Base-by-base conservation (phyloP, 2,888 invertebrate genomes). In the Lithophane socia region DNA sequence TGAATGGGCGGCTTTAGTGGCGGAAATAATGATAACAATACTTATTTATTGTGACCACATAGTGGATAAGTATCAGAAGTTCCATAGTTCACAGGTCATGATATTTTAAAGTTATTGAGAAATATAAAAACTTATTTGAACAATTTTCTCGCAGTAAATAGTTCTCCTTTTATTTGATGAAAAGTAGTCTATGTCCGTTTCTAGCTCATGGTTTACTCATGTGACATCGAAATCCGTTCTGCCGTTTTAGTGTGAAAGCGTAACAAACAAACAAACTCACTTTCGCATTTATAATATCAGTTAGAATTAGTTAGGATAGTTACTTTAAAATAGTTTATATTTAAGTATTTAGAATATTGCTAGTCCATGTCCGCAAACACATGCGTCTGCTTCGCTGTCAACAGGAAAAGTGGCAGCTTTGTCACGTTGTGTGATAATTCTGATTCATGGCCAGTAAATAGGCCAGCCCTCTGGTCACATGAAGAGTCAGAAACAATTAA, bases 1-100 rank as follows among this genome's bases (percentile, higher is more conserved):
- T 73, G 87, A 91, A 90, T 88, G 84, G 87, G 83, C 56, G 85
- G 85, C 75, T 84, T 86, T 88, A 89, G 79, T 83, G 83, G 75
- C 72, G 78, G 77, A 83, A 83, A 85, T 87, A 86, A 88, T 89
- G 89, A 91, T 91, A 90, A 91, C 88, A 90, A 88, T 89, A 89
- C 85, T 86, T 89, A 89, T 90, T 90, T 90, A 91, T 82, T 70
- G 75, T 73, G 47, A n/a, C 75, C 65, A 49, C 24, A n/a, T 10
- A 16, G 12, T 3, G 18, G 24, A 10, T 13, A 12, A 21, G 2
- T 56, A 0, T 13, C 37, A 78, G 79, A 77, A 80, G 72, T 52
- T 3, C 64, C n/a, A 77, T 29, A 65, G 37, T 10, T 24, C 49
- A 56, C 2, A 49, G 24, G 3, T n/a, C n/a, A n/a, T n/a, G n/a